Conservation (phyloP, 2,888 invertebrate genomes). For the Erebia aethiops region DNA sequence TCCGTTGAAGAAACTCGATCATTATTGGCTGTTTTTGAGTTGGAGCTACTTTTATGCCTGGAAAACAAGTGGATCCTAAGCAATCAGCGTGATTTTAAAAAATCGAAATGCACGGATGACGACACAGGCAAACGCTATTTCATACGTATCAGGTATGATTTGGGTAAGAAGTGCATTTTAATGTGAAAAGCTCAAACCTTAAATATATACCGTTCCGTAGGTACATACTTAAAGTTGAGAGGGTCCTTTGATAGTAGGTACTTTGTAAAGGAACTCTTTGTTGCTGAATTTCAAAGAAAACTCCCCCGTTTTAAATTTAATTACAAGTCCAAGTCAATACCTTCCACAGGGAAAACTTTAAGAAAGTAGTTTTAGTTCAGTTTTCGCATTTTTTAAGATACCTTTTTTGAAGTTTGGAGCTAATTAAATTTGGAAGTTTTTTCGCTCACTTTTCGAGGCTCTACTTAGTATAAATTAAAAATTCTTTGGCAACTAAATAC, state of each 20-base stretch:
- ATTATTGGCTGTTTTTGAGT: too few relatives aligned
- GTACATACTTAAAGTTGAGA: background rate
- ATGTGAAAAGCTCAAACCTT: too few relatives aligned
- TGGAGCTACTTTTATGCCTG: too few relatives aligned
- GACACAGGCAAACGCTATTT: too few relatives aligned
- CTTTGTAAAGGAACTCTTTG: conserved; percentile 6
- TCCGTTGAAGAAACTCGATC: too few relatives aligned
- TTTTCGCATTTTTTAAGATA: conserved; percentile 6
- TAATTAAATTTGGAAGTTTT: conserved; percentile 14
- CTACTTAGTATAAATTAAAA: conserved; percentile 15
- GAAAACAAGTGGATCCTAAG: too few relatives aligned
- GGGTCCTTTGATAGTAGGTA: background rate
- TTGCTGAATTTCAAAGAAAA: conserved; percentile 14
- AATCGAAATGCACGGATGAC: too few relatives aligned
- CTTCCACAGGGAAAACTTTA: conserved; percentile 6
- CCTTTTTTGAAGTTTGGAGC: conserved; percentile 9
- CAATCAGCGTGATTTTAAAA: too few relatives aligned
- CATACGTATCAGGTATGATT: too few relatives aligned
- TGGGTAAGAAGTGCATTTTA: too few relatives aligned
- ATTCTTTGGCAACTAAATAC: background rate
- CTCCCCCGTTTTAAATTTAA: conserved; percentile 12
- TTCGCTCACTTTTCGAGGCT: background rate
- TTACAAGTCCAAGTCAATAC: conserved; percentile 16
- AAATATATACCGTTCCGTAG: background rate
- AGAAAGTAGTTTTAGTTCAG: conserved; percentile 4